Evolutionary conservation across 1,140 invertebrate species (phyloP).

Genomic region (Hyphantria cunea): DNA sequence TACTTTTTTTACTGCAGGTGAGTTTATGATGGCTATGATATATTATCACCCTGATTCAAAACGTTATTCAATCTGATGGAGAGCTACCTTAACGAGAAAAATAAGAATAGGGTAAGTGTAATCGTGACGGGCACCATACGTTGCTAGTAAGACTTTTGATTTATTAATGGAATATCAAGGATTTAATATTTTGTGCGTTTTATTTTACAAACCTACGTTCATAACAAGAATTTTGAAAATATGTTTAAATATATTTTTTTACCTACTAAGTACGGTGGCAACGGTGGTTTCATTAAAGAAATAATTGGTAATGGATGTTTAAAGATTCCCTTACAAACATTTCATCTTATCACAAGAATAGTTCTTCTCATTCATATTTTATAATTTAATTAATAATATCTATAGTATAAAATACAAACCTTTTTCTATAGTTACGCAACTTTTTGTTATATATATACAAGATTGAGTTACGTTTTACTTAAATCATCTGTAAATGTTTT

Average conservation of each 20-base stretch:
- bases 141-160: not conserved
- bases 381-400: no score
- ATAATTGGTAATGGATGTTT: constrained; percentile 56
- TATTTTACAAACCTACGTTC: constrained; percentile 40
- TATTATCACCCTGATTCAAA: constrained; percentile 77
- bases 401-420: no score
- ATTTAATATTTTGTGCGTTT: constrained; percentile 18
- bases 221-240: constrained; percentile 62
- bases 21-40: no score
- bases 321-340: not conserved
- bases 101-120: constrained; percentile 54
- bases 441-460: no score
- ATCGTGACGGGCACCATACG: not conserved
- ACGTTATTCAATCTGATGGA: constrained; percentile 77
- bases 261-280: constrained; percentile 76
- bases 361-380: no score
- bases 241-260: constrained; percentile 72
- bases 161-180: not conserved
- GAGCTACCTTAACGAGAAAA: constrained; percentile 69
- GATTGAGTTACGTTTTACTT: no score
- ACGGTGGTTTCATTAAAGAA: constrained; percentile 58
- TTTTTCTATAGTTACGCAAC: no score
- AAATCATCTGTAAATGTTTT: no score
- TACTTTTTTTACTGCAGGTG: no score
- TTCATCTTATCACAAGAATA: not conserved